phyloP scores from a whole-genome alignment of 2,888 invertebrate genomes.

The Junonia oenone region DNA sequence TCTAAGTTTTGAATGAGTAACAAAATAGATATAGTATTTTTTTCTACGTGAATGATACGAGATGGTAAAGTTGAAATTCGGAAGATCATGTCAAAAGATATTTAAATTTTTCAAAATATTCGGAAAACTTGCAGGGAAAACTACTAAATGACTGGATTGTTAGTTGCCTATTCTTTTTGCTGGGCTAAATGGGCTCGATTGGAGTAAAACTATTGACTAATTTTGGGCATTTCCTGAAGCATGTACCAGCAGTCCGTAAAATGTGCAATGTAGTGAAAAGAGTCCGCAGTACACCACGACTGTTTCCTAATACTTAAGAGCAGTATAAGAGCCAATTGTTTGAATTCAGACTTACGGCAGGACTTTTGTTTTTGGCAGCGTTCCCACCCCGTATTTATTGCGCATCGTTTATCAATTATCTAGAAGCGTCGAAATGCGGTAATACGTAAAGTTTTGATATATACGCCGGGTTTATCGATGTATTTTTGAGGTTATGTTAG shows the following conservation, averaged over 20 bases:
- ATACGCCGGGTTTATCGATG: neutral
- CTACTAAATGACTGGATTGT: no score
- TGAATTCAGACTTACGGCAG: slow-evolving; percentile 29
- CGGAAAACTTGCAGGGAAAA: no score
- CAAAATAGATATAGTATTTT: no score
- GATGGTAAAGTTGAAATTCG: no score
- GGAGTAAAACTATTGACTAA: neutral
- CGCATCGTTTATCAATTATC: slow-evolving; percentile 35
- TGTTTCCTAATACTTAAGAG: slow-evolving; percentile 25
- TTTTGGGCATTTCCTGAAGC: neutral
- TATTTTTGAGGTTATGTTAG: neutral
- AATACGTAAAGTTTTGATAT: slow-evolving; percentile 23
- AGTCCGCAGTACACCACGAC: slow-evolving; percentile 14
- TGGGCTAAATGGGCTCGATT: no score
- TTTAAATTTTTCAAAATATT: no score
- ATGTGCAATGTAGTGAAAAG: slow-evolving; percentile 2
- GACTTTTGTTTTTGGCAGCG: slow-evolving; percentile 29
- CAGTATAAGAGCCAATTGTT: slow-evolving; percentile 25
- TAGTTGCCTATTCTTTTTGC: no score
- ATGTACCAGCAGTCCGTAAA: neutral
- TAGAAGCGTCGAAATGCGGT: slow-evolving; percentile 25
- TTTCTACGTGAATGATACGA: no score
- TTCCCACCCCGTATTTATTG: slow-evolving; percentile 32
- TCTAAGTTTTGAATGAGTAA: no score
- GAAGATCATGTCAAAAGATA: no score